These are phyloP conservation scores for Drosophila malerkotliana DNA, from an alignment of 1,140 invertebrate genomes.

Conservation along the genomic window DNA sequence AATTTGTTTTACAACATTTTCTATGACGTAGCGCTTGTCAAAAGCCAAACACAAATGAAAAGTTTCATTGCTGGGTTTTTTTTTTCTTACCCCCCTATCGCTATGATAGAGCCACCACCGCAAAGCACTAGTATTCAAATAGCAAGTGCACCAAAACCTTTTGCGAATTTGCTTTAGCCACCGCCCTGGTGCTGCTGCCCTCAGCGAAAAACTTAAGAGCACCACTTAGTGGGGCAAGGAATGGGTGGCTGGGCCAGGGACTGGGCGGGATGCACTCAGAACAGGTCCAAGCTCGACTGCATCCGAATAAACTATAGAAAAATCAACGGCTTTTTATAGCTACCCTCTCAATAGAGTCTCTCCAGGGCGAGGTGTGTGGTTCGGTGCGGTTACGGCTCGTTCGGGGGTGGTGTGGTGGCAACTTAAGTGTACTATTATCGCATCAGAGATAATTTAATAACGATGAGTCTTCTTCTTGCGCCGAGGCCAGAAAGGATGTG, in stretches of 20 bases:
- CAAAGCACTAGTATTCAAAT: conserved; percentile 51
- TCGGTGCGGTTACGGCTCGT: too few species aligned
- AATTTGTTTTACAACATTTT: conserved; percentile 55
- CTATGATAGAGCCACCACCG: conserved; percentile 2
- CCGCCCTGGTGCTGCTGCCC: conserved; percentile 58
- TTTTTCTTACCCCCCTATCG: not conserved
- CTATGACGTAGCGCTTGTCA: conserved; percentile 68
- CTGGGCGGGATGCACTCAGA: conserved; percentile 58
- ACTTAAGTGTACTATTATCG: conserved; percentile 79
- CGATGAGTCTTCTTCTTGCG: conserved; percentile 51
- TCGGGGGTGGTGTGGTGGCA: conserved; percentile 15
- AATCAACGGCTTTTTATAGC: conserved; percentile 79
- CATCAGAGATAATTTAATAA: conserved; percentile 82
- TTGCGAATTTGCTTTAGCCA: conserved; percentile 41
- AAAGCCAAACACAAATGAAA: conserved; percentile 56
- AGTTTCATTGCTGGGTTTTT: conserved; percentile 8
- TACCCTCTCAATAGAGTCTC: conserved; percentile 23
- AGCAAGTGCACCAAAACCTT: conserved; percentile 67
- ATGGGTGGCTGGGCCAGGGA: not conserved
- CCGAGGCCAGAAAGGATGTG: conserved; percentile 74
- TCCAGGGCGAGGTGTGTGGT: not conserved
- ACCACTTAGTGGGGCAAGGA: conserved; percentile 56
- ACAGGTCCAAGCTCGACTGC: conserved; percentile 69
- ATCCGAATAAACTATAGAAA: conserved; percentile 81
- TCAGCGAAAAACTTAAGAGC: conserved; percentile 76